A percentile compares a stretch with the other conserved stretches of the same genome.
Conservation (phyloP, 2,888 invertebrate species). For the Hipparchia semele region DNA sequence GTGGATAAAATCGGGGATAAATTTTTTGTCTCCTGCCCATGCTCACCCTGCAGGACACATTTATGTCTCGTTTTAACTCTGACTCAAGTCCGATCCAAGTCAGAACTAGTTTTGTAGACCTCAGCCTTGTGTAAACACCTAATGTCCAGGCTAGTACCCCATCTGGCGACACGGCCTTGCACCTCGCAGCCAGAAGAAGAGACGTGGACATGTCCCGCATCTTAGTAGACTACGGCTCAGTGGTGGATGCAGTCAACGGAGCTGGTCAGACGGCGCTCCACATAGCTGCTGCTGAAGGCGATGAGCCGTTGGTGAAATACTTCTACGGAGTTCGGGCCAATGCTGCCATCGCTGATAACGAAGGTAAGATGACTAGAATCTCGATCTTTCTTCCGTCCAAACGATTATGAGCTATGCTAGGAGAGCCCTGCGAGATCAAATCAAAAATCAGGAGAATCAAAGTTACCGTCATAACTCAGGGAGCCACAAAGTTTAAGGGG, state of each 20-base stretch:
- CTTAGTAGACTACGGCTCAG: constrained; percentile 95
- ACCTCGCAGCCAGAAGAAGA: constrained; percentile 95
- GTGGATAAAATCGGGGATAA: too few relatives aligned
- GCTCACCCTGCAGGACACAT: too few relatives aligned
- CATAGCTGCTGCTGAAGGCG: constrained; percentile 97
- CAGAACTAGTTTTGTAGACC: too few relatives aligned
- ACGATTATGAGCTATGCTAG: too few relatives aligned
- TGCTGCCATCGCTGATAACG: constrained; percentile 96
- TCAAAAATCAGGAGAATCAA: too few relatives aligned
- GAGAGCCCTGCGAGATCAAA: too few relatives aligned
- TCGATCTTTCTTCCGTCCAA: too few relatives aligned
- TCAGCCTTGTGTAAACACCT: not conserved
- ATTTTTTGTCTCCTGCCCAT: too few relatives aligned
- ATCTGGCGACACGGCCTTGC: constrained; percentile 96
- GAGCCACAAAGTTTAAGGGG: too few relatives aligned
- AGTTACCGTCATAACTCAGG: too few relatives aligned
- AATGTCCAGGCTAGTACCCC: constrained; percentile 86
- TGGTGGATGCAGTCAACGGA: constrained; percentile 95
- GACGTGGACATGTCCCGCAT: constrained; percentile 97
- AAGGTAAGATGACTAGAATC: constrained; percentile 78
- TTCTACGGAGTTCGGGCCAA: constrained; percentile 97
- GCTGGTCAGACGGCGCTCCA: constrained; percentile 98
- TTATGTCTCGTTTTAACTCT: too few relatives aligned
- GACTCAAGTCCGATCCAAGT: too few relatives aligned
- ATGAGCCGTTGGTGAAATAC: constrained; percentile 96